These are phyloP conservation scores for Centruroides sculpturatus DNA, from an alignment of 1,140 invertebrate species.

Conservation along the genomic window DNA sequence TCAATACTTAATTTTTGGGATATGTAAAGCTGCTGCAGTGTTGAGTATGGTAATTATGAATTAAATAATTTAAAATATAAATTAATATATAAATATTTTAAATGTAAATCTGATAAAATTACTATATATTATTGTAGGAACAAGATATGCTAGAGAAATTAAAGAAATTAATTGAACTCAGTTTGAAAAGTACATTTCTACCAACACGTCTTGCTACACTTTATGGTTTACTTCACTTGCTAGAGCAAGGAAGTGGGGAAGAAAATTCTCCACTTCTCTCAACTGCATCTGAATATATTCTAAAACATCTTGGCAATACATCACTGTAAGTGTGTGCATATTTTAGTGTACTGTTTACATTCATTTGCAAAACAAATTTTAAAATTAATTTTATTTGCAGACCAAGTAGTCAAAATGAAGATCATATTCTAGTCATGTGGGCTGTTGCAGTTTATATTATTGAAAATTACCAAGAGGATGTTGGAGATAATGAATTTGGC, in stretches of 20 bases:
- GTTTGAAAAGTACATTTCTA: conserved; percentile 47
- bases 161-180: conserved; percentile 43
- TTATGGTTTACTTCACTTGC: conserved; percentile 57
- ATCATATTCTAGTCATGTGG: conserved; percentile 50
- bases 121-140: conserved; percentile 2
- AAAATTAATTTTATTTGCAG: too few relatives aligned
- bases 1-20: conserved; percentile 49
- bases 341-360: too few relatives aligned
- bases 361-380: too few relatives aligned
- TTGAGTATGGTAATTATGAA: conserved; percentile 36
- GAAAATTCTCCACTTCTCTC: conserved; percentile 44
- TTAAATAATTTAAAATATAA: not conserved
- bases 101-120: not conserved
- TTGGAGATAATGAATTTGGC: conserved; percentile 32
- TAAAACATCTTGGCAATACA: conserved; percentile 41
- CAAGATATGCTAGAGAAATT: conserved; percentile 35
- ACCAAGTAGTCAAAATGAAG: conserved; percentile 32
- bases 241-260: conserved; percentile 40
- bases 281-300: conserved; percentile 49
- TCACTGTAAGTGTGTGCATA: conserved; percentile 22
- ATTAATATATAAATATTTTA: not conserved
- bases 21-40: conserved; percentile 51
- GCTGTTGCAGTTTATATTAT: conserved; percentile 50
- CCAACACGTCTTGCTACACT: conserved; percentile 49
- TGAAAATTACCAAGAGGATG: conserved; percentile 36